phyloP scores from a whole-genome alignment of 1,140 invertebrate species.

The Trichomalopsis sarcophagae region DNA sequence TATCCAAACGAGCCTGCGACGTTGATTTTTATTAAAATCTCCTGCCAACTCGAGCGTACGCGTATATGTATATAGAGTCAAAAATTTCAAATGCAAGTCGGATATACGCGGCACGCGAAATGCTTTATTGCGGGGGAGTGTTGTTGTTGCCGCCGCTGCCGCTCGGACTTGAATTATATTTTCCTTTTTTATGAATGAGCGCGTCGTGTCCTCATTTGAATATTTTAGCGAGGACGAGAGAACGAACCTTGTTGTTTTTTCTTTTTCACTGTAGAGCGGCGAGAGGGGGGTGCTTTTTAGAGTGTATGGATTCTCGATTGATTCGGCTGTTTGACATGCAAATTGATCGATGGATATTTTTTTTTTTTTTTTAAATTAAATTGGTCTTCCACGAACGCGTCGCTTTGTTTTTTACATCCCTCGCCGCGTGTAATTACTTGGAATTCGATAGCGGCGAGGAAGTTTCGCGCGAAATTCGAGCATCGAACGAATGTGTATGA shows the following conservation, averaged over 20 bases:
- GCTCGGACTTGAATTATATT: not conserved
- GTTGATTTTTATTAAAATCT: conserved; percentile 45
- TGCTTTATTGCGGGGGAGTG: not conserved
- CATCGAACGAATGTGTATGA: too few species aligned
- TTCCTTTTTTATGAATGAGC: not conserved
- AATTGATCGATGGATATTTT: not conserved
- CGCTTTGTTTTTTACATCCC: not conserved
- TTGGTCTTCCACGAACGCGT: too few species aligned
- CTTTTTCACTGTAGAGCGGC: not conserved
- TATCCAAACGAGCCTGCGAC: conserved; percentile 62
- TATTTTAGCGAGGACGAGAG: not conserved
- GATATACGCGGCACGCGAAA: not conserved
- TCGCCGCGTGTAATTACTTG: not conserved
- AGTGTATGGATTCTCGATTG: not conserved
- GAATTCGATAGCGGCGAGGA: not conserved
- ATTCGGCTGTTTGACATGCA: not conserved
- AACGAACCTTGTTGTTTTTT: not conserved
- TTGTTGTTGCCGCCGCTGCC: not conserved
- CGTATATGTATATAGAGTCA: not conserved
- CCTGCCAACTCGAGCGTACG: not conserved
- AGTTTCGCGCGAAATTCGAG: too few species aligned
- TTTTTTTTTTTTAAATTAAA: not conserved
- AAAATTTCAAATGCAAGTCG: not conserved
- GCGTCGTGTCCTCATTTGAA: not conserved
- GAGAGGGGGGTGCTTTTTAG: not conserved